Percentiles rank a stretch among this genome's conserved stretches.
Conservation (phyloP, 2,888 invertebrate species). For the Rhamphomyia laevipes region DNA sequence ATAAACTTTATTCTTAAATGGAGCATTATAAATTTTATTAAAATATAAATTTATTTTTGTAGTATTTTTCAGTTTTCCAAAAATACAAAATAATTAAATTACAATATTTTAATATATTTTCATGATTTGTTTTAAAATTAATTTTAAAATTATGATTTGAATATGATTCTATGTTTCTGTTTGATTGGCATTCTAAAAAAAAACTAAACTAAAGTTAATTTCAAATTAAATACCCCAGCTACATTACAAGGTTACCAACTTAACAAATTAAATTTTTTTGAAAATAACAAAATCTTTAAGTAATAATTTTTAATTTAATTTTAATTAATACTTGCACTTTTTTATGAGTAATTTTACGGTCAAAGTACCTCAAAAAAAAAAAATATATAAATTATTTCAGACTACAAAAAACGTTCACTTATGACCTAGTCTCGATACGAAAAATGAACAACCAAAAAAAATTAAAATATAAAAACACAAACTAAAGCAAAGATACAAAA, state of each 20-base stretch:
- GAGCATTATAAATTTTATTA: too few species aligned
- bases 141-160: background rate
- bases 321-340: background rate
- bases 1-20: too few species aligned
- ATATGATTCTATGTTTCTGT: background rate
- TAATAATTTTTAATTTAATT: background rate
- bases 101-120: too few species aligned
- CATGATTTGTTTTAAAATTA: too few species aligned
- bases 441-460: too few species aligned
- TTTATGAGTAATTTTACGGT: background rate
- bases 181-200: too few species aligned
- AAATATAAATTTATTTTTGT: too few species aligned
- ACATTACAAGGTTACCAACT: too few species aligned
- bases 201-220: too few species aligned
- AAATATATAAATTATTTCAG: background rate
- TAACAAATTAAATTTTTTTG: background rate
- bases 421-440: background rate
- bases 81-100: too few species aligned
- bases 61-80: background rate
- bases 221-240: too few species aligned
- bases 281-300: background rate
- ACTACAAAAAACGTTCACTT: background rate
- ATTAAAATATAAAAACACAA: too few species aligned
- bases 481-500: background rate
- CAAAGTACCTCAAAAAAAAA: background rate